Evolutionary conservation across 2,113 vertebrate genomes (phyloP), one percentile per base, ranked within the genome.

Genomic region (Gambusia holbrooki): DNA sequence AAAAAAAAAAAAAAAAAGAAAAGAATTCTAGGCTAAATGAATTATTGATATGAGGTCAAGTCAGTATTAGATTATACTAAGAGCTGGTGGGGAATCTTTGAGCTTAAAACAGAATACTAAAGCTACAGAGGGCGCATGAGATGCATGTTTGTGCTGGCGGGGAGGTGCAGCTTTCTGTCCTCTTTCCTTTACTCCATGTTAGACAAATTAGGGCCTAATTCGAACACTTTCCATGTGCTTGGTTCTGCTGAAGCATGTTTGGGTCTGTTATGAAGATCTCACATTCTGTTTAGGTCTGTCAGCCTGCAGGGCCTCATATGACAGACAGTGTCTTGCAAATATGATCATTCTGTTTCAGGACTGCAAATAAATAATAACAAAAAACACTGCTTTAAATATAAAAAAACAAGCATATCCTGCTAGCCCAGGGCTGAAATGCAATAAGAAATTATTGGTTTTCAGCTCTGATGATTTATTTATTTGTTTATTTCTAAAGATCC

Each of bases 1-100:
- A 42, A 42, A 42, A 42, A 15, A 42, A 42, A 40, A 40, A 40
- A 27, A 27, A 1, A 27, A 27, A 27, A 27, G 27, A 40, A 40
- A 40, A 40, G 14, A 42, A 15, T 15, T 63, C 72, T 45, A 7
- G 19, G 35, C 64, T 73, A 33, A 70, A 92, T 92, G n/a, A 91
- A 92, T 90, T 81, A 90, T 92, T 90, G 68, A 92, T 87, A 73
- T 19, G 77, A 87, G 89, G 89, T 91, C 87, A 88, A 83, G 80
- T 83, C 79, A 78, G 84, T 74, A 78, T 28, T 77, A 85, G 87
- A 89, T 86, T 83, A 85, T 58, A 82, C 69, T 54, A 75, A 78
- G 75, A 73, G 82, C 85, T 72, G 76, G 64, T 69, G 80, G 70
- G 65, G 72, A 88, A 84, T 74, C 33, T 77, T 67, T 60, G 45